Conservation (phyloP, 2,113 vertebrate species). For the Xyrauchen texanus region DNA sequence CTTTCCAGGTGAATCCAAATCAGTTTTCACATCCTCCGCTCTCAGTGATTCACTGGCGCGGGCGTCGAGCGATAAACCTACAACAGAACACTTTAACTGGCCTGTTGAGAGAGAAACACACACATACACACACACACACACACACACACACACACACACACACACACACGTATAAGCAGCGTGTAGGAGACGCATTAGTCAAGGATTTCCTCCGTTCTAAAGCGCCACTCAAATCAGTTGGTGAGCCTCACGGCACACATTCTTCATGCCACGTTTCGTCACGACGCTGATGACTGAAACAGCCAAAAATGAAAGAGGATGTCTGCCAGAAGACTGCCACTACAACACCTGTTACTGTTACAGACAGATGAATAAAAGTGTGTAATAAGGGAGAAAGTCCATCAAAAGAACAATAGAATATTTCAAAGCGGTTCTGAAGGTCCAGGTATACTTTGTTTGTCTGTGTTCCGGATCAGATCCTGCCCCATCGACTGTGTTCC, state of each 20-base stretch:
- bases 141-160: no score
- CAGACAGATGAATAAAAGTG: no score
- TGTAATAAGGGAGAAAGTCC: no score
- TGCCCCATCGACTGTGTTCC: no score
- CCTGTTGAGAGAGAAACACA: background rate
- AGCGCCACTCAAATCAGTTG: slow-evolving; percentile 14
- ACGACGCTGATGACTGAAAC: slow-evolving; percentile 19
- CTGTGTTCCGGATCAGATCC: no score
- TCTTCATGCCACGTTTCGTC: slow-evolving; percentile 17
- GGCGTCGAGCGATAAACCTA: slow-evolving; percentile 7
- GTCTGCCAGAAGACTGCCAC: background rate
- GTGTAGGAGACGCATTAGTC: slow-evolving; percentile 40
- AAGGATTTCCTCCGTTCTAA: slow-evolving; percentile 35
- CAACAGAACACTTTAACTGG: background rate
- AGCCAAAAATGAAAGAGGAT: slow-evolving; percentile 4
- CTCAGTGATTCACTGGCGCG: background rate
- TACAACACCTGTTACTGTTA: no score
- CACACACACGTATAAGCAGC: slow-evolving; percentile 33
- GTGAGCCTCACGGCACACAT: slow-evolving; percentile 13
- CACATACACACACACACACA: no score
- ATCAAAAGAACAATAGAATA: no score
- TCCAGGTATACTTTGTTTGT: no score
- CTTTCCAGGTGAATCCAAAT: slow-evolving; percentile 6
- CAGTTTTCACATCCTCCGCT: background rate
- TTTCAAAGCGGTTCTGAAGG: no score